Evolutionary conservation across 1,140 invertebrate genomes (phyloP).

Genomic region (Neuroterus valhalla): DNA sequence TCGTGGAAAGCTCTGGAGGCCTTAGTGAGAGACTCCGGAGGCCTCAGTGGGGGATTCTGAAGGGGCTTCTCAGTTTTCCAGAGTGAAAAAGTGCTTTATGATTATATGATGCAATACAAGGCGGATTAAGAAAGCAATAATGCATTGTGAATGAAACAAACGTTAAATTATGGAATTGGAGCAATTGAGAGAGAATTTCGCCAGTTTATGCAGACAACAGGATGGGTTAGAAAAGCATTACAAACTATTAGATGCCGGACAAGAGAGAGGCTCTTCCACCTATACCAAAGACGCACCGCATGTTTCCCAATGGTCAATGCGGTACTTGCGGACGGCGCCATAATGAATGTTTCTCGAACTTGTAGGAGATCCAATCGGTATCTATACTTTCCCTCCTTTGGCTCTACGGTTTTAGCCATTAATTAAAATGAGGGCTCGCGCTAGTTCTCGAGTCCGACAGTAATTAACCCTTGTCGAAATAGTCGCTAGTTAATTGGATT

Average conservation of each 20-base stretch:
- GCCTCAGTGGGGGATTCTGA: no score
- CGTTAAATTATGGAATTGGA: slow-evolving; percentile 3
- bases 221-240: slow-evolving; percentile 14
- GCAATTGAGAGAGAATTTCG: slow-evolving; percentile 20
- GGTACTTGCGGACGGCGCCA: not conserved
- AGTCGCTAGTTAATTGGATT: slow-evolving; percentile 26
- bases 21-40: no score
- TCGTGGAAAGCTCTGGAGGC: no score
- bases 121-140: no score
- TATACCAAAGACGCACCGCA: slow-evolving; percentile 28
- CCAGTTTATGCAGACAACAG: not conserved
- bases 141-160: not conserved
- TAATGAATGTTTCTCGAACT: slow-evolving; percentile 29
- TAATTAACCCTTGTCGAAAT: slow-evolving; percentile 30
- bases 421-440: slow-evolving; percentile 28
- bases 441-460: not conserved
- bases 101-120: no score
- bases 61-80: no score
- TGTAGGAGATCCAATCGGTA: slow-evolving; percentile 22
- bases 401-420: slow-evolving; percentile 3
- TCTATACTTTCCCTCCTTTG: slow-evolving; percentile 28
- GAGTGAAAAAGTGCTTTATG: no score
- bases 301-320: slow-evolving; percentile 30
- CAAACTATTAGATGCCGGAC: slow-evolving; percentile 13
- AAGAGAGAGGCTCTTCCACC: not conserved